Conservation (phyloP, 2,888 invertebrate genomes). For the Euplagia quadripunctaria region DNA sequence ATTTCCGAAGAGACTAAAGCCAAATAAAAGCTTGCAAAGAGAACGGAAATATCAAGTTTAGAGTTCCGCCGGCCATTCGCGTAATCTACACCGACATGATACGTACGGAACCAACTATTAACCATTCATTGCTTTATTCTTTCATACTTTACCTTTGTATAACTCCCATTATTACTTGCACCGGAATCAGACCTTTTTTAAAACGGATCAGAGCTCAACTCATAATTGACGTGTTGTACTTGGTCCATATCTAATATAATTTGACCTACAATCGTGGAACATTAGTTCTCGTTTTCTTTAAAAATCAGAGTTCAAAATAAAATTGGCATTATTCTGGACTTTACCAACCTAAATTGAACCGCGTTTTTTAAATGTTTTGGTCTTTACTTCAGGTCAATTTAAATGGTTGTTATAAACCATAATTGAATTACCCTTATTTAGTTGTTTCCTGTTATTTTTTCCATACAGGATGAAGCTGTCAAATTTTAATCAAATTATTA, state of each 20-base stretch:
- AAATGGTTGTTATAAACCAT: slow-evolving; percentile 54
- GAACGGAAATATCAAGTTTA: slow-evolving; percentile 78
- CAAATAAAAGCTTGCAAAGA: slow-evolving; percentile 39
- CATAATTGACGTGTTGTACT: slow-evolving; percentile 42
- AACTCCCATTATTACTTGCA: slow-evolving; percentile 36
- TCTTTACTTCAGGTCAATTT: slow-evolving; percentile 7
- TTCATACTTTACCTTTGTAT: slow-evolving; percentile 54
- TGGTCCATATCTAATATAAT: slow-evolving; percentile 41
- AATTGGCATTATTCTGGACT: slow-evolving; percentile 41
- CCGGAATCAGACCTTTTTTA: slow-evolving; percentile 15
- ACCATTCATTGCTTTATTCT: slow-evolving; percentile 56
- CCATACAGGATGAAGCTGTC: slow-evolving; percentile 77
- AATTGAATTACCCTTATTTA: slow-evolving; percentile 77
- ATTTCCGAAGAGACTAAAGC: slow-evolving; percentile 16
- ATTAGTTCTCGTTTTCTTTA: not conserved
- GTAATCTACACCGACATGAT: slow-evolving; percentile 79
- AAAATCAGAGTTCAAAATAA: slow-evolving; percentile 47
- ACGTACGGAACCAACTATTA: slow-evolving; percentile 72
- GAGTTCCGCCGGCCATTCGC: slow-evolving; percentile 66
- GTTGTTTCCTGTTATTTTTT: slow-evolving; percentile 72
- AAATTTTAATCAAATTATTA: slow-evolving; percentile 84
- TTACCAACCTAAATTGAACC: slow-evolving; percentile 12
- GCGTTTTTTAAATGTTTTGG: not conserved
- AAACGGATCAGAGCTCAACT: slow-evolving; percentile 47
- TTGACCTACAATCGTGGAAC: slow-evolving; percentile 3